A percentile compares a stretch with the other conserved stretches of the same genome.
Conservation (phyloP, 2,113 vertebrate species). For the Delphinapterus leucas region DNA sequence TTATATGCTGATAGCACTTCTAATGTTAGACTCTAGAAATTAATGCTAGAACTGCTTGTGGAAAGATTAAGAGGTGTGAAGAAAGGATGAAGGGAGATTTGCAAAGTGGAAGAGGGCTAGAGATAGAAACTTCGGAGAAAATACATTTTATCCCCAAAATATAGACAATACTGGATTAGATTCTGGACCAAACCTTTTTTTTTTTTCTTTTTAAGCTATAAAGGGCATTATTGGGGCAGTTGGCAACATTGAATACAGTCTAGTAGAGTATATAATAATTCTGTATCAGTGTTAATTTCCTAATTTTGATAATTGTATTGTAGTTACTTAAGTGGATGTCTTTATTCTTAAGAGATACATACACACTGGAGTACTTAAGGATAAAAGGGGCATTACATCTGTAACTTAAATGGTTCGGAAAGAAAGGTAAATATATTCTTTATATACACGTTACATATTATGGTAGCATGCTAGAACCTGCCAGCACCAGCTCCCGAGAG, state of each 20-base stretch:
- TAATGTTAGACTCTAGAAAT: slow-evolving; percentile 67
- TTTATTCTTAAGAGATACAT: slow-evolving; percentile 21
- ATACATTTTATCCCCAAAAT: slow-evolving; percentile 30
- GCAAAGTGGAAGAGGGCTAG: slow-evolving; percentile 41
- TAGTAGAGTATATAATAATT: neutral
- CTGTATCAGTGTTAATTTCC: slow-evolving; percentile 1
- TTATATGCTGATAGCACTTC: slow-evolving; percentile 52
- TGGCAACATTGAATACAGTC: neutral
- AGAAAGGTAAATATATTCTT: slow-evolving; percentile 20
- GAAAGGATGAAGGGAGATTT: slow-evolving; percentile 7
- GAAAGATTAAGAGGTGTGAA: slow-evolving; percentile 60
- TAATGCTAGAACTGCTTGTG: slow-evolving; percentile 52
- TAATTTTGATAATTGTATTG: neutral
- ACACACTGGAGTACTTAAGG: neutral
- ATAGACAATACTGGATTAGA: slow-evolving; percentile 17
- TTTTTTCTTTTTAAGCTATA: neutral
- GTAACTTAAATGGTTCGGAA: slow-evolving; percentile 18
- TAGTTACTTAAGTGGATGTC: neutral
- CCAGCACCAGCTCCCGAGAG: neutral
- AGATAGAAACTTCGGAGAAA: slow-evolving; percentile 58
- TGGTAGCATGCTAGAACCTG: neutral
- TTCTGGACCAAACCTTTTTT: neutral
- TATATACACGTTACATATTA: neutral
- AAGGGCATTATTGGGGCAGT: neutral
- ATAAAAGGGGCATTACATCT: neutral